Conservation (phyloP, 2,113 vertebrate genomes). For the Verasper variegatus region DNA sequence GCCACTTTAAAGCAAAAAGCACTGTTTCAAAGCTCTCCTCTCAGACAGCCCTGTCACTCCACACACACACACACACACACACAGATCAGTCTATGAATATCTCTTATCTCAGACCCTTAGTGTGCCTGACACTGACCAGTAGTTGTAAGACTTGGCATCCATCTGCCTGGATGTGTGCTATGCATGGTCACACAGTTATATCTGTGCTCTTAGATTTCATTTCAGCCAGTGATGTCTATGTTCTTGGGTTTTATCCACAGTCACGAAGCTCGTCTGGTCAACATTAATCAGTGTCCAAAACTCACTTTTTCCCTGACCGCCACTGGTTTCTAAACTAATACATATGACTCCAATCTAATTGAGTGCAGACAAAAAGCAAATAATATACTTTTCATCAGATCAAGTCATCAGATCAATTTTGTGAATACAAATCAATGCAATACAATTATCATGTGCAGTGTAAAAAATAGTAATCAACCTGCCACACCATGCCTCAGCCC, state of each 20-base stretch:
- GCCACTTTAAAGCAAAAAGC: neutral
- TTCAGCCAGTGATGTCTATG: slow-evolving; percentile 12
- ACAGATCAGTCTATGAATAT: slow-evolving; percentile 32
- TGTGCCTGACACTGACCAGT: slow-evolving; percentile 51
- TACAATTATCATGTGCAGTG: no score
- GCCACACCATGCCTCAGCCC: no score
- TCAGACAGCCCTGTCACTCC: neutral
- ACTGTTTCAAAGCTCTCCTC: neutral
- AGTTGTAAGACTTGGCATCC: slow-evolving; percentile 6
- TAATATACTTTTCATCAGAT: neutral
- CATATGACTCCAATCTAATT: neutral
- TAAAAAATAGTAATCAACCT: neutral
- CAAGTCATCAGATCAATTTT: neutral
- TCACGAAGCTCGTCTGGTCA: neutral
- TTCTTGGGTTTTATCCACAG: slow-evolving; percentile 38
- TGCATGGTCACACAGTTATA: slow-evolving; percentile 30
- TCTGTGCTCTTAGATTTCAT: slow-evolving; percentile 48
- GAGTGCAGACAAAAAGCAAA: neutral
- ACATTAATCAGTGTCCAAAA: slow-evolving; percentile 33
- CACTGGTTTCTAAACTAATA: neutral
- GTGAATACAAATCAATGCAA: neutral
- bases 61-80: slow-evolving; percentile 14
- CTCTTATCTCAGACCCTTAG: slow-evolving; percentile 23
- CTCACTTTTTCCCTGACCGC: slow-evolving; percentile 5
- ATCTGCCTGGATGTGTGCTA: slow-evolving; percentile 44